phyloP scores from a whole-genome alignment of 2,113 vertebrate species.

The Lamprologus ornatipinnis region DNA sequence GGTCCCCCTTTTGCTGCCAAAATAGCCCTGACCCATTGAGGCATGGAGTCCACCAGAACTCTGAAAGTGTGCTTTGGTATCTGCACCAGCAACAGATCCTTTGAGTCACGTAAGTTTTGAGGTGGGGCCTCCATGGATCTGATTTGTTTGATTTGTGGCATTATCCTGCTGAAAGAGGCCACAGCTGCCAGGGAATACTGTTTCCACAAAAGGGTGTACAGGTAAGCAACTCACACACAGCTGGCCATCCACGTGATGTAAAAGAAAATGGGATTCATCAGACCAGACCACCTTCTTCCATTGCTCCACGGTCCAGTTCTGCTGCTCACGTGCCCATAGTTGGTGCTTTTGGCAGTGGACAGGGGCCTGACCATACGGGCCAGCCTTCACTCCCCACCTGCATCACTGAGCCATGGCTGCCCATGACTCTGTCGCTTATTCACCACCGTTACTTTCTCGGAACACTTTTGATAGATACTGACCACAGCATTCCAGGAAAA shows the following conservation, averaged over 20 bases:
- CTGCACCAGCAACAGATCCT: neutral
- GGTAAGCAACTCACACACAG: neutral
- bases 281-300: neutral
- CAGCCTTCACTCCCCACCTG: neutral
- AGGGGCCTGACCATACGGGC: neutral
- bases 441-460: neutral
- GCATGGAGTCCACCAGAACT: neutral
- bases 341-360: neutral
- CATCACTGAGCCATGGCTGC: neutral
- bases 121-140: neutral
- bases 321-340: neutral
- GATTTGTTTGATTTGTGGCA: neutral
- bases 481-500: neutral
- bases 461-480: neutral
- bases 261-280: neutral
- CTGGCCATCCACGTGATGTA: neutral
- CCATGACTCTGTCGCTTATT: neutral
- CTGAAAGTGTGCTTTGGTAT: neutral
- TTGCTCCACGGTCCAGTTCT: neutral
- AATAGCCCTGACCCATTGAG: neutral
- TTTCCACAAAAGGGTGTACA: neutral
- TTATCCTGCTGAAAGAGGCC: neutral
- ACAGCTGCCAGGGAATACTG: neutral
- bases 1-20: neutral
- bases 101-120: neutral